Evolutionary conservation across 1,140 invertebrate genomes (phyloP).

Genomic region (Atta cephalotes): DNA sequence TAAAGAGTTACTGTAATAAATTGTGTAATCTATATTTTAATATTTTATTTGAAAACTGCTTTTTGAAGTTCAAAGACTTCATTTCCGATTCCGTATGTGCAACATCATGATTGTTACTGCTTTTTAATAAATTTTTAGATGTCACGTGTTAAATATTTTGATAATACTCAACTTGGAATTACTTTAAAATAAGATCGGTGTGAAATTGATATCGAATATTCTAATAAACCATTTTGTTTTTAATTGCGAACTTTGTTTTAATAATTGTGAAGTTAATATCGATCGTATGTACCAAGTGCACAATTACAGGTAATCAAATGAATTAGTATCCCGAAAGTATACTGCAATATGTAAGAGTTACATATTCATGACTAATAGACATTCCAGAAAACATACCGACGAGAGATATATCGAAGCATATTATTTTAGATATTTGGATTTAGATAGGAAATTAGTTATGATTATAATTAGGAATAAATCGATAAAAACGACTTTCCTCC

Average conservation of each 20-base stretch:
- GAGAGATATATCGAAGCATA: constrained; percentile 50
- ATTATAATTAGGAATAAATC: constrained; percentile 36
- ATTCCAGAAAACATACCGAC: constrained; percentile 34
- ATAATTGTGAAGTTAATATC: constrained; percentile 18
- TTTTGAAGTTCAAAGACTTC: neutral
- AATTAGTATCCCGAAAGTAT: constrained; percentile 48
- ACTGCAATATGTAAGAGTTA: constrained; percentile 32
- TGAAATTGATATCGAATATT: neutral
- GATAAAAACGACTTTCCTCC: constrained; percentile 55
- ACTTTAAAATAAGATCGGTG: neutral
- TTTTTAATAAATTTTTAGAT: neutral
- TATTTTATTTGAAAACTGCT: neutral
- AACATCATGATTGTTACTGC: neutral
- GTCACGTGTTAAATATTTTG: neutral
- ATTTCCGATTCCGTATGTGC: neutral
- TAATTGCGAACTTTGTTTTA: neutral
- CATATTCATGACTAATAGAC: constrained; percentile 34
- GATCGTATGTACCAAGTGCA: neutral
- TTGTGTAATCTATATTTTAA: constrained; percentile 4
- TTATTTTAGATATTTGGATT: constrained; percentile 65
- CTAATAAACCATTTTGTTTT: neutral
- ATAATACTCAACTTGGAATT: constrained; percentile 6
- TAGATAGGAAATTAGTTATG: constrained; percentile 54
- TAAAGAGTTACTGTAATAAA: neutral
- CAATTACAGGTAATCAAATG: neutral